Conservation (phyloP, 2,888 invertebrate species). For the Pelosia muscerda region DNA sequence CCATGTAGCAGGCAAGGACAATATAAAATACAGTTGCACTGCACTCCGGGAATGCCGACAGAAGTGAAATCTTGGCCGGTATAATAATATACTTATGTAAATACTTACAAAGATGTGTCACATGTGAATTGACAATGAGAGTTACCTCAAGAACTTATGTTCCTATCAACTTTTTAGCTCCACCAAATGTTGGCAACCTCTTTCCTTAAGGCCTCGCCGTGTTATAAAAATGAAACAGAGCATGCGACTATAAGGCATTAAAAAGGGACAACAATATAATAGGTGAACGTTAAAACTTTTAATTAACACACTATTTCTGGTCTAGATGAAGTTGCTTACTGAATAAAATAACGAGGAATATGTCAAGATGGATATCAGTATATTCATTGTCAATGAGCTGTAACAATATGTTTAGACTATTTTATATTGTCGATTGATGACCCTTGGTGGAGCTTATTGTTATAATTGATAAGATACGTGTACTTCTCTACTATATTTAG, state of each 20-base stretch:
- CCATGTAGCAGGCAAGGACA: neutral
- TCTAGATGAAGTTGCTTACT: slow-evolving; percentile 51
- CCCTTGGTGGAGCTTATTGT: no score
- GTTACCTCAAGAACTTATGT: neutral
- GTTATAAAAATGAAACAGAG: slow-evolving; percentile 60
- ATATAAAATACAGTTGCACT: neutral
- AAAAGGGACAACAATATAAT: slow-evolving; percentile 50
- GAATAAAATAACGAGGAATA: slow-evolving; percentile 52
- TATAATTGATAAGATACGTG: no score
- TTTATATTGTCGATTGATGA: no score
- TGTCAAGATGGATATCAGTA: slow-evolving; percentile 36
- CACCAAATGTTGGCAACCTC: slow-evolving; percentile 48
- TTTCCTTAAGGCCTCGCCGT: slow-evolving; percentile 43
- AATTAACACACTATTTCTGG: slow-evolving; percentile 54
- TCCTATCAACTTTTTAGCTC: neutral
- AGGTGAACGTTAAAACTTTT: slow-evolving; percentile 44
- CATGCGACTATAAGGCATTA: slow-evolving; percentile 40
- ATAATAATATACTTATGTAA: neutral
- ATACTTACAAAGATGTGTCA: no score
- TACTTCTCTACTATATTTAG: no score
- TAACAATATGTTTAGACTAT: neutral
- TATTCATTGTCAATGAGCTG: slow-evolving; percentile 1
- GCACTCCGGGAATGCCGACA: no score
- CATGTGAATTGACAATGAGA: no score
- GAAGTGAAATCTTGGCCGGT: no score